Evolutionary conservation across 2,113 vertebrate genomes (phyloP).

Genomic region (Corythoichthys intestinalis): DNA sequence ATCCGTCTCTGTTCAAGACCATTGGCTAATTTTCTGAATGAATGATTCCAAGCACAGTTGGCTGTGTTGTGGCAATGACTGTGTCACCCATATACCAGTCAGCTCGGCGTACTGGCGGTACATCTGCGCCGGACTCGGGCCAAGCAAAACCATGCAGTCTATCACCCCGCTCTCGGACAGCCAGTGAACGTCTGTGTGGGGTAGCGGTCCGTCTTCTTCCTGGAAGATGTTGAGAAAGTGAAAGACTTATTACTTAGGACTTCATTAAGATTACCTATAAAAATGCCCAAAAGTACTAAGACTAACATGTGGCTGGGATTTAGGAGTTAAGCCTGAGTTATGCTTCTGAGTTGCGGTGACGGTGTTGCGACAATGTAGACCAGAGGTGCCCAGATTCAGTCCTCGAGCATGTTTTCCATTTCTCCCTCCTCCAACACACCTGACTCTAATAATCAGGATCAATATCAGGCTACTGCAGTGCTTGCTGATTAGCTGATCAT

Average conservation of each 20-base stretch:
- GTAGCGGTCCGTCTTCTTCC: slow-evolving; percentile 62
- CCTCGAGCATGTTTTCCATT: no score
- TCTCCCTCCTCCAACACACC: no score
- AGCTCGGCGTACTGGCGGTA: slow-evolving; percentile 86
- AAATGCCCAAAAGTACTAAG: background rate
- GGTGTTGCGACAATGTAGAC: no score
- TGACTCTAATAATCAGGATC: no score
- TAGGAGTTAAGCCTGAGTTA: no score
- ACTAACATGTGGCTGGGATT: background rate
- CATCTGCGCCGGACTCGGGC: slow-evolving; percentile 76
- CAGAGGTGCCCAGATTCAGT: no score
- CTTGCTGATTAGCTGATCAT: no score
- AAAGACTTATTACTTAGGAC: background rate
- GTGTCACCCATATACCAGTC: slow-evolving; percentile 74
- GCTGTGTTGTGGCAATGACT: background rate
- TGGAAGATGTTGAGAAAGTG: background rate
- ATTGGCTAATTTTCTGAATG: background rate
- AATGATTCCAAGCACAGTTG: background rate
- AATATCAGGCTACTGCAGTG: no score
- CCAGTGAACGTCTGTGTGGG: slow-evolving; percentile 80
- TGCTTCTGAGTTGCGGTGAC: no score
- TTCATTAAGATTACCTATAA: no score
- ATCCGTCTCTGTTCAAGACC: background rate
- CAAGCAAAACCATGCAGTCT: slow-evolving; percentile 83
- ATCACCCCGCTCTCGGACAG: slow-evolving; percentile 92